Evolutionary conservation across 2,888 invertebrate species (phyloP).

Genomic region (Troides helena): DNA sequence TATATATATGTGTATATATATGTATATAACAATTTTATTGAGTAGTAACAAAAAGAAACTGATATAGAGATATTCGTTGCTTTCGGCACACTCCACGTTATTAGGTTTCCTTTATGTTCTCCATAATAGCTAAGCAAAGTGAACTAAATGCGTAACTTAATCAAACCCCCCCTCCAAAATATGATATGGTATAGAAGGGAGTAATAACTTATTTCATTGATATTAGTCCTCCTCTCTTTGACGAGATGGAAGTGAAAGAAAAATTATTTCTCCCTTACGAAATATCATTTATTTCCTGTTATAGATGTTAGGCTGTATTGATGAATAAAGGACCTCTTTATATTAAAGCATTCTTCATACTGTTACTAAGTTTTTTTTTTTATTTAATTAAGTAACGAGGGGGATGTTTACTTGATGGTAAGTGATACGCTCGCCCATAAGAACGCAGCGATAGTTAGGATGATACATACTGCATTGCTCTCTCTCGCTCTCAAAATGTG

Average conservation of each 20-base stretch:
- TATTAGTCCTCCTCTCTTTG: neutral
- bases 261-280: neutral
- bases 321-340: neutral
- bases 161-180: neutral
- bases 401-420: too few species aligned
- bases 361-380: too few species aligned
- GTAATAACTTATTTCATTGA: constrained; percentile 4
- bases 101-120: constrained; percentile 3
- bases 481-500: too few species aligned
- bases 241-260: neutral
- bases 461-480: too few species aligned
- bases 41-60: too few species aligned
- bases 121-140: neutral
- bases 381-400: too few species aligned
- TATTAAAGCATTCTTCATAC: too few species aligned
- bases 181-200: neutral
- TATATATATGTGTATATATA: too few species aligned
- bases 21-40: too few species aligned
- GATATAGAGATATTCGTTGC: neutral
- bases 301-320: neutral
- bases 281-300: neutral
- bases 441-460: too few species aligned
- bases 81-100: neutral
- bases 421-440: too few species aligned
- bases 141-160: neutral